phyloP scores from a whole-genome alignment of 2,113 vertebrate species.

The Hypomesus transpacificus region DNA sequence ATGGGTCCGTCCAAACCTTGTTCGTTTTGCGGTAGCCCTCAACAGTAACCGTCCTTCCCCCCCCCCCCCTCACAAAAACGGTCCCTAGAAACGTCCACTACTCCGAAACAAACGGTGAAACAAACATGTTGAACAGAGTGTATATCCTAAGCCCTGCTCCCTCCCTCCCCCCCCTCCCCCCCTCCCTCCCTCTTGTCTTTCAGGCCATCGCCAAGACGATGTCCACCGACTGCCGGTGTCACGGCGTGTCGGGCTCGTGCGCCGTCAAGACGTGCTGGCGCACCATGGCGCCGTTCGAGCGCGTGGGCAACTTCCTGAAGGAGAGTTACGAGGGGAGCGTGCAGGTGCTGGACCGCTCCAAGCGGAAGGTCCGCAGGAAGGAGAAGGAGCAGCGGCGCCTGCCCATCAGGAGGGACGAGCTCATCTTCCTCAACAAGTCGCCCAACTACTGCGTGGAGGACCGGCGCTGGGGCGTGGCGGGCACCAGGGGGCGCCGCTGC shows the following conservation, averaged over 20 bases:
- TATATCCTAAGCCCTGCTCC: no score
- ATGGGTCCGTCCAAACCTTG: no score
- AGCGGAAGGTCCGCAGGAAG: slow-evolving; percentile 79
- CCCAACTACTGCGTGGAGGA: slow-evolving; percentile 95
- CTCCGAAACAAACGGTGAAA: no score
- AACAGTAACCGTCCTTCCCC: no score
- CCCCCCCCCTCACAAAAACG: no score
- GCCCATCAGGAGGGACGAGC: slow-evolving; percentile 75
- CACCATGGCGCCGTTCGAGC: slow-evolving; percentile 87
- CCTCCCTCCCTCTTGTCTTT: not conserved
- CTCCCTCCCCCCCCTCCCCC: not conserved
- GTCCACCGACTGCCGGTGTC: slow-evolving; percentile 92
- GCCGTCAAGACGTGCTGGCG: slow-evolving; percentile 97
- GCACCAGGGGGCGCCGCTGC: slow-evolving; percentile 88
- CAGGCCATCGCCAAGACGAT: slow-evolving; percentile 88
- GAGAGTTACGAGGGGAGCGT: slow-evolving; percentile 89
- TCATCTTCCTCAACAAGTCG: slow-evolving; percentile 88
- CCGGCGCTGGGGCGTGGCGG: slow-evolving; percentile 77
- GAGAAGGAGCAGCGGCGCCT: slow-evolving; percentile 77
- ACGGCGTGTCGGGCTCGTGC: slow-evolving; percentile 96
- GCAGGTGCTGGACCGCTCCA: slow-evolving; percentile 80
- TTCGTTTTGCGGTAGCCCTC: no score
- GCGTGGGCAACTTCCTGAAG: slow-evolving; percentile 85
- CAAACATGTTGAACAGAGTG: no score
- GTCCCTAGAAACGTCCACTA: no score